Evolutionary conservation across 2,888 invertebrate species (phyloP).

Genomic region (Agrotis exclamationis): DNA sequence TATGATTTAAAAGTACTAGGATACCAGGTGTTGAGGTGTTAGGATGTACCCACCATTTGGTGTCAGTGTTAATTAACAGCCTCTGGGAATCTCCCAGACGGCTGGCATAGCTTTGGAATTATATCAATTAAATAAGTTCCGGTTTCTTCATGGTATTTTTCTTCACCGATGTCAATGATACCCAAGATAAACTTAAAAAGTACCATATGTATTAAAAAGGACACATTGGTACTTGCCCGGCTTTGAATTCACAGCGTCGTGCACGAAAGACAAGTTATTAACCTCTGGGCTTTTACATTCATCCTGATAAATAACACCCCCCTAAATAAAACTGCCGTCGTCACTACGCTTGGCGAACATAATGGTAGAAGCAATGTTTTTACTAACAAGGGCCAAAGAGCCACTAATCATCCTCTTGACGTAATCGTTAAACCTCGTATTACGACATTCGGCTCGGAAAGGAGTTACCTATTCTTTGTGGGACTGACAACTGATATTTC

Average conservation of each 20-base stretch:
- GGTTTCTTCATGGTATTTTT: too few relatives aligned
- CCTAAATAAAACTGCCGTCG: neutral
- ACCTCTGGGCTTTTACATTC: neutral
- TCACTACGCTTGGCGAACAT: conserved; percentile 1
- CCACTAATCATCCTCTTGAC: conserved; percentile 36
- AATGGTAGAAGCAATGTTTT: conserved; percentile 22
- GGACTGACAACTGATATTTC: conserved; percentile 30
- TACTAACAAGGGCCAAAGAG: conserved; percentile 16
- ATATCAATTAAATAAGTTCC: too few relatives aligned
- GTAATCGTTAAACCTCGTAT: conserved; percentile 23
- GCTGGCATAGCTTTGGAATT: too few relatives aligned
- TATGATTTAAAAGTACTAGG: neutral
- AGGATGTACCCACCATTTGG: too few relatives aligned
- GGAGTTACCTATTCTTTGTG: conserved; percentile 22
- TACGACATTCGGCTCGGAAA: conserved; percentile 17
- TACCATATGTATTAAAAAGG: too few relatives aligned
- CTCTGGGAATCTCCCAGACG: neutral
- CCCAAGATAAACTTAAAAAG: too few relatives aligned
- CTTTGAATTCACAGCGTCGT: too few relatives aligned
- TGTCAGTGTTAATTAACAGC: too few relatives aligned
- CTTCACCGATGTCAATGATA: too few relatives aligned
- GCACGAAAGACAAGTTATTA: too few relatives aligned
- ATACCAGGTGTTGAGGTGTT: too few relatives aligned
- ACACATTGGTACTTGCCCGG: too few relatives aligned
- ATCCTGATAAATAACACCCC: neutral